These are phyloP conservation scores for Carcina quercana DNA, from an alignment of 2,888 invertebrate genomes.

Conservation along the genomic window DNA sequence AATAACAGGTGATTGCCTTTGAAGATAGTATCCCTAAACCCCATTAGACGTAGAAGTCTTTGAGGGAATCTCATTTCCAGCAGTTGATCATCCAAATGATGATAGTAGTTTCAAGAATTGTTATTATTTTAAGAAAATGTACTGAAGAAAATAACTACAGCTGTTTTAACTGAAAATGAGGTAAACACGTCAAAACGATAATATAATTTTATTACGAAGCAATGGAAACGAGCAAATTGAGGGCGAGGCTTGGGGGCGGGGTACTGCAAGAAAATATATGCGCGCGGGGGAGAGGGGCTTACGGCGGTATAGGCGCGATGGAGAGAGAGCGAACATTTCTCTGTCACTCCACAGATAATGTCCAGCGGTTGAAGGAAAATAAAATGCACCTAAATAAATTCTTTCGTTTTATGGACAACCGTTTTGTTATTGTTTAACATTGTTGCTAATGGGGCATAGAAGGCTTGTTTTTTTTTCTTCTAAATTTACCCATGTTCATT, in stretches of 20 bases:
- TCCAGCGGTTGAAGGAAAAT: constrained; percentile 50
- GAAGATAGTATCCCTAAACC: too few species aligned
- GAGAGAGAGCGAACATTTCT: constrained; percentile 27
- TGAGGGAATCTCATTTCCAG: too few species aligned
- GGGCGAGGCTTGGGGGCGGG: constrained; percentile 61
- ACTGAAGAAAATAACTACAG: too few species aligned
- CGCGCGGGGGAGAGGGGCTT: constrained; percentile 31
- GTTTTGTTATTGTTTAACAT: constrained; percentile 30
- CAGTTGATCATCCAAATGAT: too few species aligned
- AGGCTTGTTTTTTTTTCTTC: constrained; percentile 3
- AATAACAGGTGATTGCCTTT: too few species aligned
- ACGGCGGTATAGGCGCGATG: constrained; percentile 18
- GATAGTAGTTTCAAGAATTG: too few species aligned
- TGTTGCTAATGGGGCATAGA: constrained; percentile 4
- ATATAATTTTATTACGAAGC: constrained; percentile 10
- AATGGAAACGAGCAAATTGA: constrained; percentile 48
- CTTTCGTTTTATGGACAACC: constrained; percentile 38
- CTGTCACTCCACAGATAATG: constrained; percentile 41
- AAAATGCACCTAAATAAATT: constrained; percentile 57
- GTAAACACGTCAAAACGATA: not conserved
- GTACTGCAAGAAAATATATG: constrained; percentile 60
- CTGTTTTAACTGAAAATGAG: too few species aligned
- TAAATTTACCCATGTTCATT: too few species aligned
- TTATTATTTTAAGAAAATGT: too few species aligned
- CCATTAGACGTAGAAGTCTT: too few species aligned